Evolutionary conservation across 2,888 invertebrate species (phyloP), one percentile per base, ranked within the genome.

Genomic region (Opisthograptis luteolata): DNA sequence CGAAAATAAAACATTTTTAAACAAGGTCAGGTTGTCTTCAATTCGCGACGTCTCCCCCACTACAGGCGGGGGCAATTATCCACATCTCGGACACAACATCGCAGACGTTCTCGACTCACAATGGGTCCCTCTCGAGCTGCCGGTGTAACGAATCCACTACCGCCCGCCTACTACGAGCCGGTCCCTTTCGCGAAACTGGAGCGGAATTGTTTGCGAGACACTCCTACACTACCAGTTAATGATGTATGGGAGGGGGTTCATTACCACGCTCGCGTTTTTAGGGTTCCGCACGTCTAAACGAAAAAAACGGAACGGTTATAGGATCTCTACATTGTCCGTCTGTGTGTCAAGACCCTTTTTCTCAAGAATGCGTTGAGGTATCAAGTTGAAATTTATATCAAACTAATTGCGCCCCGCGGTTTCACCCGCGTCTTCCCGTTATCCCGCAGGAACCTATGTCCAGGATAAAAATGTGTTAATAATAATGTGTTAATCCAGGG

Each of bases 141-240:
- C 81, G 79, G 82, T 81, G 86, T 88, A 89, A 89, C 89, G 89
- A 89, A 87, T 87, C 84, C 85, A 83, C 86, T 82, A 84, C 79
- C 76, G 68, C 67, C 77, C 76, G 70, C 72, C 78, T 79, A 80
- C 81, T 81, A 82, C 82, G 84, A 84, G 74, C 54, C 51, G 77
- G 80, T 81, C 81, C 84, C 84, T 81, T 44, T 78, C 76, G 78
- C 73, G 75, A 79, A 85, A 84, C 86, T 84, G 72, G 84, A 84
- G 70, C 83, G 84, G 77, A 81, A 83, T 87, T 87, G 87, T 88
- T 87, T 87, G 82, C 76, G 79, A 79, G 82, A 76, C 81, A 77
- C 80, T 81, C 70, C 72, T 70, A 64, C 64, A 59, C 77, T 71
- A 72, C 77, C 81, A 77, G 86, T 81, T 86, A 86, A 87, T 87